Percentiles rank a stretch among this genome's conserved stretches.
Conservation (phyloP, 2,888 invertebrate genomes). For the Amaurobius ferox region DNA sequence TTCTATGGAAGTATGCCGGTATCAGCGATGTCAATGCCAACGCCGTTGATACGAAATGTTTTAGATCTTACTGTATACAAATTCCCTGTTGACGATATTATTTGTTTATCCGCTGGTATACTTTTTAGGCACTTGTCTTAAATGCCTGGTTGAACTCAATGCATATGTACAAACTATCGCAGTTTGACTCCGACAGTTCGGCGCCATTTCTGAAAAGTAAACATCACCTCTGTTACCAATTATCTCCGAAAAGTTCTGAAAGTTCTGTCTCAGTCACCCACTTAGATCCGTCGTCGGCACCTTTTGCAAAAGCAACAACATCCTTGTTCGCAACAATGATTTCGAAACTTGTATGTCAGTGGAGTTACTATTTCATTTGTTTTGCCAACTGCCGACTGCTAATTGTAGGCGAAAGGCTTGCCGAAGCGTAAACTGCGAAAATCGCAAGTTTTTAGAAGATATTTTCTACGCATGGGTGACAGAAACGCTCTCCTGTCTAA, state of each 20-base stretch:
- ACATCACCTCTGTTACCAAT: slow-evolving; percentile 13
- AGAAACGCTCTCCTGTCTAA: neutral
- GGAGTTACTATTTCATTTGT: neutral
- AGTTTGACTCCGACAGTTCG: neutral
- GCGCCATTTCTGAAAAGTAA: slow-evolving; percentile 8
- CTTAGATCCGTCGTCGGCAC: slow-evolving; percentile 24
- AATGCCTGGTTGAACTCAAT: slow-evolving; percentile 34
- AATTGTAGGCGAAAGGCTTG: slow-evolving; percentile 27
- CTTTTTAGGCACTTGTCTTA: neutral
- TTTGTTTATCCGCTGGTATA: neutral
- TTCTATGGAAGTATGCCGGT: no score
- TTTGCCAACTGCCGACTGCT: slow-evolving; percentile 27
- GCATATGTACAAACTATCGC: neutral
- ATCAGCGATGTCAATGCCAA: no score
- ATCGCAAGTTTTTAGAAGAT: neutral
- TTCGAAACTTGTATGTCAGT: slow-evolving; percentile 10
- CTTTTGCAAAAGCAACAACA: slow-evolving; percentile 17
- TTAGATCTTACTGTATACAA: neutral
- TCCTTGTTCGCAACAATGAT: slow-evolving; percentile 41
- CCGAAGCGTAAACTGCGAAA: slow-evolving; percentile 17
- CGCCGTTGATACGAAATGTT: no score
- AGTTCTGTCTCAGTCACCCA: slow-evolving; percentile 41
- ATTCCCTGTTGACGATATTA: neutral
- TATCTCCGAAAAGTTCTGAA: slow-evolving; percentile 33
- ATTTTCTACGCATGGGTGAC: neutral